Base-by-base conservation (phyloP, 2,888 invertebrate species). In the Spilarctia lutea region DNA sequence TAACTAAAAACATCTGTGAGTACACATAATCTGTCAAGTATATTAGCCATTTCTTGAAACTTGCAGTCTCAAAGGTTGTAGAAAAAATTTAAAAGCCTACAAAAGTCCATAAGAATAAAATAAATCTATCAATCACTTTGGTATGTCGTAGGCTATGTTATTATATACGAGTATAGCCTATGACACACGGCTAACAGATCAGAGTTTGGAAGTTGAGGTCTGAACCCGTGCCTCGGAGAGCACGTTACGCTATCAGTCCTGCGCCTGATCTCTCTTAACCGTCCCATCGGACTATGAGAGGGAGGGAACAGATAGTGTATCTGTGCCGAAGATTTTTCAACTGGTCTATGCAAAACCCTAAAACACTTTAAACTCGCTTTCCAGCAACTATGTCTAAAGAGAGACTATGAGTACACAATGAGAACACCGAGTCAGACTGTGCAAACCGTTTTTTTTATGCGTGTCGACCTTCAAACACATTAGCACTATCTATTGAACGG, bases 381-480 rank as follows among this genome's bases (percentile, higher is more conserved):
- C 30, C n/a, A 48, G 48, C 76, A 74, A 71, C 18, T 8, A 42
- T 16, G 30, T n/a, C 65, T 39, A 72, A 24, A 72, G 72, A 73
- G 56, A 42, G 73, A 68, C 52, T 45, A 68, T 27, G 67, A 70
- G 67, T 73, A 68, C 35, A 75, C 63, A 75, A 79, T 68, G 71
- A 42, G 18, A 39, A 66, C n/a, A 73, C 65, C 48, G 45, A 74
- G 60, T 66, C 72, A 60, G 63, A 39, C 20, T 56, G 69, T 73
- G 77, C 39, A 56, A 10, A 56, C 10, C 10, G n/a, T 56, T 56
- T 71, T n/a, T 76, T 75, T 66, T 75, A 27, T 42, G 63, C 24
- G 30, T 71, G 78, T 72, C 73, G 84, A 79, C 89, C 88, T 88
- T 87, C 85, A 76, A 71, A 75, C 76, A 70, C 71, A 73, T 80